These are phyloP conservation scores for Oscheius myriophilus DNA, from an alignment of 2,888 invertebrate species.

Conservation along the genomic window DNA sequence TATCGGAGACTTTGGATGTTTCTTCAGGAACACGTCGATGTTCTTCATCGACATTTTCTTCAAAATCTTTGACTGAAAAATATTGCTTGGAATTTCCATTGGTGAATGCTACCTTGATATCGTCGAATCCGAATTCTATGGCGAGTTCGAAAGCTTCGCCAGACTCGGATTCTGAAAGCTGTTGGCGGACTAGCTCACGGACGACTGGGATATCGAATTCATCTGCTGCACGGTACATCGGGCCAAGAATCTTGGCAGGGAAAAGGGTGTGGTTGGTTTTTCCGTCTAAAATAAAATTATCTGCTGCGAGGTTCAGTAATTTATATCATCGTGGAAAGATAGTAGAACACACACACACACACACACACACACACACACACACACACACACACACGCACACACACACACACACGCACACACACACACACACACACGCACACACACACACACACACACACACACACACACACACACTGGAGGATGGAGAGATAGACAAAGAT, in stretches of 20 bases:
- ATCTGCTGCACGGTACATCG: constrained; percentile 12
- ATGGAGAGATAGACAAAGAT: too few relatives aligned
- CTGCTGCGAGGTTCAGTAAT: too few relatives aligned
- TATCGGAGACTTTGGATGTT: too few relatives aligned
- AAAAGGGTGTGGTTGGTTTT: background rate
- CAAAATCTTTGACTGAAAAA: constrained; percentile 19
- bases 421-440: too few relatives aligned
- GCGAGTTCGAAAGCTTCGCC: constrained; percentile 19
- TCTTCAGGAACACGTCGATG: too few relatives aligned
- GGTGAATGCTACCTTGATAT: constrained; percentile 6
- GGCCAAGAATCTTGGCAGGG: background rate
- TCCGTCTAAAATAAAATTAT: background rate
- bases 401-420: too few relatives aligned
- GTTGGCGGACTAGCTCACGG: constrained; percentile 12
- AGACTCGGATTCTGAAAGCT: background rate
- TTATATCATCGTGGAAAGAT: too few relatives aligned
- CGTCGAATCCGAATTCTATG: constrained; percentile 8
- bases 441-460: too few relatives aligned
- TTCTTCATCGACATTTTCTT: constrained; percentile 8
- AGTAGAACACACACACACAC: too few relatives aligned
- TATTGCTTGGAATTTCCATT: background rate
- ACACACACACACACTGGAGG: too few relatives aligned
- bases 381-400: too few relatives aligned
- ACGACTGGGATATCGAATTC: constrained; percentile 15
- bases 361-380: too few relatives aligned